Conservation (phyloP, 2,888 invertebrate species). For the Hoplodrina blanda region DNA sequence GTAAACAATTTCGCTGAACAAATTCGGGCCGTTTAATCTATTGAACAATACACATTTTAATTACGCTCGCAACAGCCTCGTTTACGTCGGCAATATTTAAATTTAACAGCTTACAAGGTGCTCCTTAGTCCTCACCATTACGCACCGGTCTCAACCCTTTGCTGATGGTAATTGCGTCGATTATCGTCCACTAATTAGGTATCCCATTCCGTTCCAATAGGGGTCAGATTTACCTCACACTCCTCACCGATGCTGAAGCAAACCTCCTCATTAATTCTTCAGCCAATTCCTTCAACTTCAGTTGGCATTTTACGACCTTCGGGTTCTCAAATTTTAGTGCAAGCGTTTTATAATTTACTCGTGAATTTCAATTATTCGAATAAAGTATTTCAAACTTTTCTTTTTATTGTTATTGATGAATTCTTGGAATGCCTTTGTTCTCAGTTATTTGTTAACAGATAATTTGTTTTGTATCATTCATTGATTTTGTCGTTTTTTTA, state of each 20-base stretch:
- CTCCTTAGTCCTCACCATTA: constrained; percentile 36
- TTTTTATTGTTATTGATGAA: constrained; percentile 40
- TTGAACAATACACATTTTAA: constrained; percentile 50
- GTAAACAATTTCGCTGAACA: constrained; percentile 42
- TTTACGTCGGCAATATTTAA: constrained; percentile 48
- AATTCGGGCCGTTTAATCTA: constrained; percentile 45
- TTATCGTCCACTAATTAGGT: constrained; percentile 66
- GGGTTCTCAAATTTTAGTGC: constrained; percentile 28
- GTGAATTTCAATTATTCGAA: constrained; percentile 41
- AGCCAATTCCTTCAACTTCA: constrained; percentile 64
- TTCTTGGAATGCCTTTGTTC: constrained; percentile 30
- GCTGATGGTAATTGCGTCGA: constrained; percentile 57
- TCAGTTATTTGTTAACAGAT: constrained; percentile 13
- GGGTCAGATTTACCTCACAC: constrained; percentile 47
- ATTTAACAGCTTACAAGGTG: constrained; percentile 50
- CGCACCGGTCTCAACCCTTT: constrained; percentile 45
- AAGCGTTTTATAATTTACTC: constrained; percentile 52
- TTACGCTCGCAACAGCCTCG: constrained; percentile 31
- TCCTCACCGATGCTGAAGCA: constrained; percentile 28
- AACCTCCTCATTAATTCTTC: constrained; percentile 66
- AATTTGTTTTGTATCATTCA: constrained; percentile 3
- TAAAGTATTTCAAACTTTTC: constrained; percentile 45
- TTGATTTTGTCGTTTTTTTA: background rate
- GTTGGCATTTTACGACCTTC: constrained; percentile 66
- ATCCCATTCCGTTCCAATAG: constrained; percentile 54